Base-by-base conservation (phyloP, 2,113 vertebrate genomes). In the Apeltes quadracus region DNA sequence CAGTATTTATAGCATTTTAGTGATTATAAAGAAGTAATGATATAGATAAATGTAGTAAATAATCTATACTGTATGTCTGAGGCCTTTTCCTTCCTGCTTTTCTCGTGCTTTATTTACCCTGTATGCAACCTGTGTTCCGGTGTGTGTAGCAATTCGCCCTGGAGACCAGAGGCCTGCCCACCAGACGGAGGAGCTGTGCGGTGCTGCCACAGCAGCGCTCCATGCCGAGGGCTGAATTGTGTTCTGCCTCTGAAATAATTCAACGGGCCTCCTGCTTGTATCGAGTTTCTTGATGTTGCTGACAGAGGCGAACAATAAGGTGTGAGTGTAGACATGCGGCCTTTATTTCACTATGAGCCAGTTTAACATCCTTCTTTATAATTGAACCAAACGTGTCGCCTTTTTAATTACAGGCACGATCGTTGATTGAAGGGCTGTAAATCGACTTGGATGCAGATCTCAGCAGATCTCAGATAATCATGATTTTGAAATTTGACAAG, bases 51-150 rank as follows among this genome's bases (percentile, higher is more conserved):
- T 8, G 5, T 10, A 46, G 18, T 50, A 29, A 41, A 27, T 32
- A 48, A 39, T 34, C 32, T 6, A 34, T 34, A 34, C 32, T 6
- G 7, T 34, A 34, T 34, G 27, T 43, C 53, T 53, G 59, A 43
- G 2, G 39, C 38, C 4, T 32, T 34, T 50, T 51, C 23, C 32
- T 29, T 44, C 68, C 43, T 65, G 44, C 34, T 23, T 41, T 7
- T 41, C 18, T 53, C 65, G 70, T 62, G 41, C 72, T 67, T 72
- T 56, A 67, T 76, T 57, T 67, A 72, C 16, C 51, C n/a, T 15
- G 18, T 13, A 39, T 11, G n/a, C 48, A 34, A 14, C 23, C 14
- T 29, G 29, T 29, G 29, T 29, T 27, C 20, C 64, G 10, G 7
- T 55, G 16, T 59, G 44, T 55, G 46, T 32, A 43, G 50, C 14